Percentiles rank a stretch among this genome's conserved stretches.
Evolutionary conservation across 2,888 invertebrate species (phyloP).

Genomic region (Caenorhabditis sp.): DNA sequence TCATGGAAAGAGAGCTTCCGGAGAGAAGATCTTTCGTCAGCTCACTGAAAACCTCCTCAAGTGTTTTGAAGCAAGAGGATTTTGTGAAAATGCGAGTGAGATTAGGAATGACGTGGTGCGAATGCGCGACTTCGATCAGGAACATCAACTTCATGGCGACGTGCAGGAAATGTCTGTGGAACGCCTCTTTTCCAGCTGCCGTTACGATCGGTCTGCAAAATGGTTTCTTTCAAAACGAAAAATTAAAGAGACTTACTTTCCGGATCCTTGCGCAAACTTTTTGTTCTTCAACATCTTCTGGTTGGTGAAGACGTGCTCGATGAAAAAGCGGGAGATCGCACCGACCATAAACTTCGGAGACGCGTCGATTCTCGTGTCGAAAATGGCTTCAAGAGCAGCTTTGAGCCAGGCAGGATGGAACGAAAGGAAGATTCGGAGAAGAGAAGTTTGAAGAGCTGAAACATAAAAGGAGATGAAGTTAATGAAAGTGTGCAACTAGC

Average conservation of each 20-base stretch:
- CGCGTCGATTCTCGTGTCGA: slow-evolving; percentile 33
- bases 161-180: slow-evolving; percentile 60
- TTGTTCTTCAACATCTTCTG: slow-evolving; percentile 56
- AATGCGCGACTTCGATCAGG: slow-evolving; percentile 45
- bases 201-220: slow-evolving; percentile 54
- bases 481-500: too few relatives aligned
- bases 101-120: slow-evolving; percentile 39
- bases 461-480: slow-evolving; percentile 1
- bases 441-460: slow-evolving; percentile 58
- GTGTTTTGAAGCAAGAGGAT: slow-evolving; percentile 41
- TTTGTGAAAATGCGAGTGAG: slow-evolving; percentile 53
- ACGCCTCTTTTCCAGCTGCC: slow-evolving; percentile 52
- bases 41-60: slow-evolving; percentile 56
- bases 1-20: slow-evolving; percentile 41
- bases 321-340: slow-evolving; percentile 52
- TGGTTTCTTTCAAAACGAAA: neutral
- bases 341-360: slow-evolving; percentile 19
- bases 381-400: slow-evolving; percentile 60
- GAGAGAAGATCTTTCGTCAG: slow-evolving; percentile 56
- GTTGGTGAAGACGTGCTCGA: slow-evolving; percentile 57
- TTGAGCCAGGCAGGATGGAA: slow-evolving; percentile 66
- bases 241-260: slow-evolving; percentile 62
- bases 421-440: slow-evolving; percentile 61
- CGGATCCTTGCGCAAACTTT: slow-evolving; percentile 64
- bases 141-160: slow-evolving; percentile 47